Evolutionary conservation across 92 coral and sea anemone genomes (phyloP), one percentile per base, ranked within the genome.

Genomic region (Bergia sp.): DNA sequence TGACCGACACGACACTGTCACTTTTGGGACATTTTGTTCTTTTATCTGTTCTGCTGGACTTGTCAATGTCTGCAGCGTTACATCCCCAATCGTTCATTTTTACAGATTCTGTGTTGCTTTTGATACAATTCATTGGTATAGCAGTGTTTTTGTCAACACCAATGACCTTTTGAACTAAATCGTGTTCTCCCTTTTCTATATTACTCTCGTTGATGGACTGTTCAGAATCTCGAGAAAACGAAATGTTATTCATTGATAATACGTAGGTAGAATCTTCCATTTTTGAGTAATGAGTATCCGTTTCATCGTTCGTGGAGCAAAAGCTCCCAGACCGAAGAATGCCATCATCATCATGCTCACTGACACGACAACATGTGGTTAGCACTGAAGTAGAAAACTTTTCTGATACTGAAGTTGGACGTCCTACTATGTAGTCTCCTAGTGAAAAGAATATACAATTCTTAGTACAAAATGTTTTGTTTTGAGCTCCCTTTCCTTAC

Each of bases 251-350:
- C 78, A 84, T 71, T 20, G 87, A 84, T 44, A 84, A 45, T 9
- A 71, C 79, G 21, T 75, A 84, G 23, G 66, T 45, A 5, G 77
- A 69, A 49, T 79, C 82, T 2, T 79, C 82, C 66, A 79, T 79
- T 79, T 37, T 29, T 10, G 65, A 76, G 80, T 42, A 76, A 7
- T 41, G 50, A 6, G 21, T 79, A 6, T 84, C 87, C 0, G 36
- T 84, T 49, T 84, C 87, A 6, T 37, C 87, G 42, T 44, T 47
- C 13, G 75, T 36, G 12, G 87, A 84, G 11, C 87, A 84, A 18
- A 84, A 72, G 50, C 87, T 84, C 9, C 87, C 87, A 36, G 87
- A 67, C 45, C 78, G 87, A 69, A 84, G 79, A 71, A 84, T 47
- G 66, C 79, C 87, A 10, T 37, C 43, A 45, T 71, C 78, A 2